Conservation (phyloP, 2,797 vertebrate species). For the Botia almorhae region DNA sequence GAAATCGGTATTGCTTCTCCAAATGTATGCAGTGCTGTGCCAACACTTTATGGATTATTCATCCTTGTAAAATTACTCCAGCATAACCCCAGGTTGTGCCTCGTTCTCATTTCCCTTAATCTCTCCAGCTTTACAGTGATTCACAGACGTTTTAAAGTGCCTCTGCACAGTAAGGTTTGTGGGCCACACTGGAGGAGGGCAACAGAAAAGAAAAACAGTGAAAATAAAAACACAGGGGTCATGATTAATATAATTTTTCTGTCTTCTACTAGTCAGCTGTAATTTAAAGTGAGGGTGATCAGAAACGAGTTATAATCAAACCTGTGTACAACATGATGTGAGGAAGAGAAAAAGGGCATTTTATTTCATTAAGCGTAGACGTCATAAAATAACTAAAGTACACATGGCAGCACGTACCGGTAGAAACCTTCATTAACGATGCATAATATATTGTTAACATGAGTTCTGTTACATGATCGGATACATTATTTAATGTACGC, state of each 20-base stretch:
- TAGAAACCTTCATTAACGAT: conserved; percentile 37
- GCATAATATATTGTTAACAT: conserved; percentile 57
- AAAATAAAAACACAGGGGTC: conserved; percentile 11
- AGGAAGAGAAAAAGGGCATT: neutral
- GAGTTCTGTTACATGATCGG: conserved; percentile 69
- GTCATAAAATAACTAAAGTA: conserved; percentile 26
- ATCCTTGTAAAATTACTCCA: conserved; percentile 45
- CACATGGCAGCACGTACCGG: conserved; percentile 6
- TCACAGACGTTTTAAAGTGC: conserved; percentile 14
- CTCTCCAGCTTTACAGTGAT: conserved; percentile 26
- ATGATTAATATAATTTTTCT: neutral
- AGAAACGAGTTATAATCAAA: too few species aligned
- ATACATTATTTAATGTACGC: conserved; percentile 59
- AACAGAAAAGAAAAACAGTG: neutral
- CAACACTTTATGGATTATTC: conserved; percentile 46
- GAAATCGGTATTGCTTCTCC: conserved; percentile 47
- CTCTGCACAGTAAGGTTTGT: neutral
- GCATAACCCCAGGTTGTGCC: conserved; percentile 42
- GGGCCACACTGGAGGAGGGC: neutral
- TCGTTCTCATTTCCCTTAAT: conserved; percentile 35
- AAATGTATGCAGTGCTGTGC: conserved; percentile 47
- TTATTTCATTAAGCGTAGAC: neutral
- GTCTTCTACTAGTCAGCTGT: neutral
- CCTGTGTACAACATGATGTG: too few species aligned
- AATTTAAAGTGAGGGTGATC: neutral